A percentile compares a stretch with the other conserved stretches of the same genome.
Conservation (phyloP, 2,113 vertebrate genomes). For the Euleptes europaea region DNA sequence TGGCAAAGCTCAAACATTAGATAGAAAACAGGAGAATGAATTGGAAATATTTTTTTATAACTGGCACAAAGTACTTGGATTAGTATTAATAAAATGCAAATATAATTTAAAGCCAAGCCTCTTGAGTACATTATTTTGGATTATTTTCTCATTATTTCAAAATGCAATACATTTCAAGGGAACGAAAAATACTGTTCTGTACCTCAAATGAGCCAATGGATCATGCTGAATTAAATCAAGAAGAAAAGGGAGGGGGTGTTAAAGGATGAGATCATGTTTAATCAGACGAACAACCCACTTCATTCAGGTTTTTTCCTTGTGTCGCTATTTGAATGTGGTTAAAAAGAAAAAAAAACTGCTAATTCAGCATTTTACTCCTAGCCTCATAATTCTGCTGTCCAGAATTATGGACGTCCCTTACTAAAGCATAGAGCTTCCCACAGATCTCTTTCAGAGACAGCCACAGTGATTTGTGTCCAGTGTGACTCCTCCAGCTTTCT, state of each 20-base stretch:
- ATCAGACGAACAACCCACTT: background rate
- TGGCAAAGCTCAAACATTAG: too few relatives aligned
- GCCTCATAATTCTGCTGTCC: background rate
- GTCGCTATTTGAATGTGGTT: background rate
- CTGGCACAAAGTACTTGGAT: background rate
- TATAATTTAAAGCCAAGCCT: background rate
- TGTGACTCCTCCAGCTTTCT: background rate
- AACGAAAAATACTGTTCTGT: background rate
- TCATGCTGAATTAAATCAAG: background rate
- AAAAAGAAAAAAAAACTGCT: background rate
- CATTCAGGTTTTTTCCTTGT: background rate
- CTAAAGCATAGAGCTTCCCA: background rate
- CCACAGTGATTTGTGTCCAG: background rate
- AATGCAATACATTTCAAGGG: background rate
- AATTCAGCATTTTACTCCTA: background rate
- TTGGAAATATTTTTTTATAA: background rate
- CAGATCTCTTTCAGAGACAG: background rate
- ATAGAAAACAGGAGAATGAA: too few relatives aligned
- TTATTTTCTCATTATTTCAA: background rate
- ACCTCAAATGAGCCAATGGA: background rate
- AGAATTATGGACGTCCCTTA: constrained; percentile 11
- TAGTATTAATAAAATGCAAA: background rate
- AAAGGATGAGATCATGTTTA: background rate
- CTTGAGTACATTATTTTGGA: background rate
- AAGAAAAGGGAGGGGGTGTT: background rate